phyloP scores from a whole-genome alignment of 2,113 vertebrate species.

The Poeciliopsis retropinna region DNA sequence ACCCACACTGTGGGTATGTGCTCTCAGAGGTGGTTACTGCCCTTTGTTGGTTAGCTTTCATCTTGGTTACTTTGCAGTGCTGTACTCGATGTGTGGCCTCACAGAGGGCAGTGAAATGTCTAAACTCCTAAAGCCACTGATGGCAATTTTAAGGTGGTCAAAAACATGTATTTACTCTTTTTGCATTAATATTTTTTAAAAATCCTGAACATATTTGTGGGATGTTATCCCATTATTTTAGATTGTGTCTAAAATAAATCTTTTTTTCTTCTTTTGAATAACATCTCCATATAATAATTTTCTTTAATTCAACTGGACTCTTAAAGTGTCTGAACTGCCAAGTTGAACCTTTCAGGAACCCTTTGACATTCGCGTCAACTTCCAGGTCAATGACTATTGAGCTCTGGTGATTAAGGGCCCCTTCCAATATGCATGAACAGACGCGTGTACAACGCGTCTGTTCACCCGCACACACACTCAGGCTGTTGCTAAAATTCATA shows the following conservation, averaged over 20 bases:
- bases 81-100: constrained; percentile 51
- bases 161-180: background rate
- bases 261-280: background rate
- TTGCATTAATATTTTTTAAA: background rate
- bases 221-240: too few species aligned
- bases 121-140: constrained; percentile 9
- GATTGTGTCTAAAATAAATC: background rate
- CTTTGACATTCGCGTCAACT: constrained; percentile 76
- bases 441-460: constrained; percentile 36
- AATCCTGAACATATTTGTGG: background rate
- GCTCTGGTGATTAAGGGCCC: constrained; percentile 73
- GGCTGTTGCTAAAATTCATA: constrained; percentile 65
- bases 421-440: constrained; percentile 68
- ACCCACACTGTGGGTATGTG: constrained; percentile 75
- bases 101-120: constrained; percentile 21
- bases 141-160: constrained; percentile 24
- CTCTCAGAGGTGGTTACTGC: constrained; percentile 64
- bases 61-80: constrained; percentile 49
- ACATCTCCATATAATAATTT: constrained; percentile 7
- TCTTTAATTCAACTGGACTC: constrained; percentile 42
- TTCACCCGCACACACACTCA: constrained; percentile 30
- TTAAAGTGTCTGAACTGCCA: constrained; percentile 42
- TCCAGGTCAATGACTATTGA: constrained; percentile 80
- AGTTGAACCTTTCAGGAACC: constrained; percentile 67
- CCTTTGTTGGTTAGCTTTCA: constrained; percentile 63